Percentiles rank a stretch among this genome's conserved stretches.
These are phyloP conservation scores for Fratercula arctica DNA, from an alignment of 2,797 vertebrate species.

Conservation along the genomic window DNA sequence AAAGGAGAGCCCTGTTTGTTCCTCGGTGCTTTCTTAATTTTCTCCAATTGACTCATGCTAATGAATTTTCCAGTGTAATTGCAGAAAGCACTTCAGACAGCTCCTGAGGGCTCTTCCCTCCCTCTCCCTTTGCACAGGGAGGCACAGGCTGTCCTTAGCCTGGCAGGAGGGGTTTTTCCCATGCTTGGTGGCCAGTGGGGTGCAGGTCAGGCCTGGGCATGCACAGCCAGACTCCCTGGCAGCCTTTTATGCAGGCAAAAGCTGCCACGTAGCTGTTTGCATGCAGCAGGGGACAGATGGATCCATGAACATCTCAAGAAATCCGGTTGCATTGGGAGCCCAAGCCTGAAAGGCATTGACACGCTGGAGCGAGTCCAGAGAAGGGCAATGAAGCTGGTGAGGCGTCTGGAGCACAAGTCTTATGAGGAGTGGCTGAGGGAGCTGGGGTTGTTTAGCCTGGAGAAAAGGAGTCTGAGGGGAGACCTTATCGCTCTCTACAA, in stretches of 20 bases:
- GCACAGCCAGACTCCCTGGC: rapidly evolving
- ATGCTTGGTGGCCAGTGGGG: background rate
- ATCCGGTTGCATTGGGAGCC: rapidly evolving
- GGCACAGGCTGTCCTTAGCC: background rate
- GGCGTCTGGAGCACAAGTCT: background rate
- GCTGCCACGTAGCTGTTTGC: background rate
- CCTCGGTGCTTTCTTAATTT: background rate
- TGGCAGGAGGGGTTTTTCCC: background rate
- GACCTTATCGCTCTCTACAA: no score
- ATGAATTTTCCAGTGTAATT: slow-evolving; percentile 1
- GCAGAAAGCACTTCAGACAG: background rate
- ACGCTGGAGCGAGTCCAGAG: background rate
- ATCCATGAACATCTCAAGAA: background rate
- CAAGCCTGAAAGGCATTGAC: rapidly evolving
- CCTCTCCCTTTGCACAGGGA: background rate
- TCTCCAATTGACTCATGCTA: background rate
- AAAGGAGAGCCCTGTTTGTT: background rate
- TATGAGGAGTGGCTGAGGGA: background rate
- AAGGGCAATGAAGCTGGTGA: background rate
- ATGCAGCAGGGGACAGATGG: background rate
- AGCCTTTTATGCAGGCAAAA: rapidly evolving
- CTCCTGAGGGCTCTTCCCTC: background rate
- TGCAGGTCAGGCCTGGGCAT: background rate
- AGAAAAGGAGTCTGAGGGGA: background rate
- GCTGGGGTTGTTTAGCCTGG: background rate